Percentiles rank a stretch among this genome's conserved stretches.
These are phyloP conservation scores for Hippopotamyrus pictus DNA, from an alignment of 2,797 vertebrate species.

Conservation along the genomic window DNA sequence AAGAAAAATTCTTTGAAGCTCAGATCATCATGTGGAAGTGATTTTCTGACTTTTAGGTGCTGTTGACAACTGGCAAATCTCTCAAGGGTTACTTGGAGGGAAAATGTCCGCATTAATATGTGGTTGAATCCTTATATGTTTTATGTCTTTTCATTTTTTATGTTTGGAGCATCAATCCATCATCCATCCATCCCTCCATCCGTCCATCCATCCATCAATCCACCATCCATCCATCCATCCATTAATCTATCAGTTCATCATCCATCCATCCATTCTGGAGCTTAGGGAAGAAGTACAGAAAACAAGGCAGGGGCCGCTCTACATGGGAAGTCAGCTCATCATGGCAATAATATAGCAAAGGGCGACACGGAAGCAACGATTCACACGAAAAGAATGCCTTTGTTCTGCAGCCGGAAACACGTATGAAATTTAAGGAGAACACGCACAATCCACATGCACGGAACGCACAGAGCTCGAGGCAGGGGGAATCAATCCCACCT, in stretches of 20 bases:
- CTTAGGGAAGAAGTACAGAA: not conserved
- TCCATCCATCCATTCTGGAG: not conserved
- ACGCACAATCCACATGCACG: not conserved
- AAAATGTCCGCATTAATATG: not conserved
- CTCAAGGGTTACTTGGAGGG: not conserved
- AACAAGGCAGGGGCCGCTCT: not conserved
- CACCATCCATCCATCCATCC: not conserved
- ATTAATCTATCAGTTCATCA: not conserved
- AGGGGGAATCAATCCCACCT: not conserved
- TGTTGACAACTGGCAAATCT: not conserved
- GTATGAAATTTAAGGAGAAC: not conserved
- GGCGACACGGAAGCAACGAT: not conserved
- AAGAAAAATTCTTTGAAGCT: conserved; percentile 9
- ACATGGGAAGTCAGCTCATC: not conserved
- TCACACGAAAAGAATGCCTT: not conserved
- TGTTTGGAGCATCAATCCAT: not conserved
- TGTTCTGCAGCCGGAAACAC: not conserved
- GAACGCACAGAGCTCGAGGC: not conserved
- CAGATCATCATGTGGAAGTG: not conserved
- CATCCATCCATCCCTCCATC: not conserved
- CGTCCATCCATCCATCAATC: not conserved
- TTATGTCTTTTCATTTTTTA: not conserved
- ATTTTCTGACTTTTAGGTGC: not conserved
- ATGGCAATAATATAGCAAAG: not conserved
- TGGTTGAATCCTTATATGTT: not conserved